Conservation (phyloP, 2,113 vertebrate species). For the Naja naja region DNA sequence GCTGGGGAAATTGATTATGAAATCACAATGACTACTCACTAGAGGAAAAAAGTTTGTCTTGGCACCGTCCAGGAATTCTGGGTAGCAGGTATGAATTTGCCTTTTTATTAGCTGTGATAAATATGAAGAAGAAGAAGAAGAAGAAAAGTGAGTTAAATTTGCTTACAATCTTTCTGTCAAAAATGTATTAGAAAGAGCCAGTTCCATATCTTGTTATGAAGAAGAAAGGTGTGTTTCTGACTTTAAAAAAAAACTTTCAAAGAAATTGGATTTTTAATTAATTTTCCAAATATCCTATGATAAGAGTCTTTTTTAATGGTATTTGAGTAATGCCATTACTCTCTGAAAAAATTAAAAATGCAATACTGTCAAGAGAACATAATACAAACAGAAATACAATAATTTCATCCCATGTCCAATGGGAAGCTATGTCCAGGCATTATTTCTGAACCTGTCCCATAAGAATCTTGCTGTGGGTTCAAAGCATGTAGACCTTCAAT, state of each 20-base stretch:
- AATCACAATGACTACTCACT: conserved; percentile 18
- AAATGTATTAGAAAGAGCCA: neutral
- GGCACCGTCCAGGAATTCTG: neutral
- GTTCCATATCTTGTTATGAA: neutral
- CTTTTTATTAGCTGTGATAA: conserved; percentile 13
- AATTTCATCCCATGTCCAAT: neutral
- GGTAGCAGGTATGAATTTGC: conserved; percentile 11
- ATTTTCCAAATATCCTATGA: neutral
- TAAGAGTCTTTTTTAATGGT: neutral
- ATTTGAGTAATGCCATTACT: neutral
- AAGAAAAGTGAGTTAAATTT: neutral
- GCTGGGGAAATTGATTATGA: conserved; percentile 32
- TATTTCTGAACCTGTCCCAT: neutral
- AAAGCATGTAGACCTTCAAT: neutral
- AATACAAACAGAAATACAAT: neutral
- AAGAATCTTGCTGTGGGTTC: neutral
- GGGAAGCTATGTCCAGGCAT: neutral
- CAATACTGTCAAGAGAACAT: neutral
- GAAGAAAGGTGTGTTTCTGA: neutral
- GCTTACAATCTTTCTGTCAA: neutral
- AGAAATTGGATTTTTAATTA: neutral
- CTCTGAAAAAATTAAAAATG: neutral
- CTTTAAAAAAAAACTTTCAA: conserved; percentile 10
- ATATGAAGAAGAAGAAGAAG: neutral
- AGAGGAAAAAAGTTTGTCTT: conserved; percentile 23